Evolutionary conservation across 92 coral and sea anemone genomes (phyloP), one percentile per base, ranked within the genome.

Genomic region (Porites divaricata): DNA sequence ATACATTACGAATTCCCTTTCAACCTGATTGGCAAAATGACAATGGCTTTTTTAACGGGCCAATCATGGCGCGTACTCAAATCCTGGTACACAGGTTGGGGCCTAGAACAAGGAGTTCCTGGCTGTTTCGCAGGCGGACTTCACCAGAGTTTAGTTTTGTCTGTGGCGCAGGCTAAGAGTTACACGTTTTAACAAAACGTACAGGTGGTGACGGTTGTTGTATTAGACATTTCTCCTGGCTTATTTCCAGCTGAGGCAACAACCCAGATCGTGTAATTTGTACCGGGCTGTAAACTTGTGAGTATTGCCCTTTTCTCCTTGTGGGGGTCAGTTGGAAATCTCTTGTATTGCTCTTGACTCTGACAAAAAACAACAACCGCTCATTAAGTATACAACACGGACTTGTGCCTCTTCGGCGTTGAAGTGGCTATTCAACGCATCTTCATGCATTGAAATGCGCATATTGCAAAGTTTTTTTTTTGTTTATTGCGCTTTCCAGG

Each of bases 151-250:
- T 35, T 35, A 35, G 45, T 35, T 35, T 35, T 6, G 45, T 35
- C 6, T 35, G 45, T 35, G 45, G 45, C 45, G 45, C 4, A 35
- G 45, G 45, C 45, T 35, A 35, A 35, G 45, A 4, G 45, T 4
- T 35, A 35, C 45, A 35, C 4, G 6, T 4, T 11, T 24, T 14
- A 70, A 35, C 22, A 73, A 1, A 24, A 59, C 80, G 26, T 58
- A 75, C 80, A 75, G 9, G 80, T 75, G 24, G 13, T 61, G 9
- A 61, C 68, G 26, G 80, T 25, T 10, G 80, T 75, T n/a, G 6
- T 45, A 14, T 14, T 26, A 52, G 80, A 75, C 19, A 41, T 22
- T 59, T 75, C 80, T 15, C 80, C 80, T 1, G 58, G n/a, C 67
- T 75, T 41, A 11, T 2, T 28, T n/a, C 14, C 16, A 58, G 68